phyloP scores from a whole-genome alignment of 2,113 vertebrate species.

The Amblyornis subalaris region DNA sequence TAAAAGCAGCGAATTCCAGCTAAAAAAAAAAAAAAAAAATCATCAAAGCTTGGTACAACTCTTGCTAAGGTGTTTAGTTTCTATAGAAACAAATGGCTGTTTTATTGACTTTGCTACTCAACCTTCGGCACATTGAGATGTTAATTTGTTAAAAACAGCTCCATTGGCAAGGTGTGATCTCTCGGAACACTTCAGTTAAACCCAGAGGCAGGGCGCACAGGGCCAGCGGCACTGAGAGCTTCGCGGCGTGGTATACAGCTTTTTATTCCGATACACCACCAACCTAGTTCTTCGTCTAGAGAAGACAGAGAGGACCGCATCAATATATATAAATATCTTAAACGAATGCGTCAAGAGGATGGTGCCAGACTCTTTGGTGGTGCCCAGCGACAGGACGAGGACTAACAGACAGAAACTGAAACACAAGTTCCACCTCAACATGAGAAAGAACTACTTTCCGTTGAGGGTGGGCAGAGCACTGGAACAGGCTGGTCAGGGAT shows the following conservation, averaged over 20 bases:
- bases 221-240: accelerated
- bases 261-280: accelerated
- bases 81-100: neutral
- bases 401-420: neutral
- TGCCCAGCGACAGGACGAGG: neutral
- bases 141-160: neutral
- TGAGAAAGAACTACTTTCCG: accelerated
- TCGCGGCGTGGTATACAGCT: accelerated
- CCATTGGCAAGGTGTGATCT: neutral
- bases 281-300: too few relatives aligned
- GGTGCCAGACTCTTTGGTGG: neutral
- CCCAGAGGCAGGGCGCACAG: neutral
- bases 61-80: neutral
- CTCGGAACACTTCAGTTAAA: neutral
- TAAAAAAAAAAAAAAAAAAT: neutral
- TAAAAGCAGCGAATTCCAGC: neutral
- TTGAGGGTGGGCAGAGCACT: neutral
- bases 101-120: neutral
- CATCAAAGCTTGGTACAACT: neutral
- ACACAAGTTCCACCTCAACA: too few relatives aligned
- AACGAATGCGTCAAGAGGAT: neutral
- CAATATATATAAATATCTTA: neutral
- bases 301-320: neutral
- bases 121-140: neutral
- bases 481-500: neutral